Conservation (phyloP, 2,888 invertebrate genomes). For the Plebejus anna region DNA sequence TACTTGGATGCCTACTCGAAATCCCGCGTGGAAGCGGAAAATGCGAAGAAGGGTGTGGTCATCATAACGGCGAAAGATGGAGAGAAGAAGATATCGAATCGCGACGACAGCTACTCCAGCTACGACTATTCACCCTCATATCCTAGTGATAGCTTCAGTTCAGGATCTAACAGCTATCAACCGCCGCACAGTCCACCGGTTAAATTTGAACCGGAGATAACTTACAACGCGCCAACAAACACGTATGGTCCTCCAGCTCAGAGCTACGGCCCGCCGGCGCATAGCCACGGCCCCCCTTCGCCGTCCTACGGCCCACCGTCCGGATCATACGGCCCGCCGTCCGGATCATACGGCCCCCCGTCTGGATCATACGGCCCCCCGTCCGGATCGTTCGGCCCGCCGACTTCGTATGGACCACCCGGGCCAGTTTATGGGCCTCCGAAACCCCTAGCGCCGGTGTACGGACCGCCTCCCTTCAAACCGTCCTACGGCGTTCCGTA, state of each 20-base stretch:
- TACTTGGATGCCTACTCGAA: slow-evolving; percentile 83
- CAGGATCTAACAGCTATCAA: slow-evolving; percentile 49
- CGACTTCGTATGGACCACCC: slow-evolving; percentile 68
- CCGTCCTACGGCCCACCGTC: slow-evolving; percentile 57
- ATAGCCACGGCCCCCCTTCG: slow-evolving; percentile 57
- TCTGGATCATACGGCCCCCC: slow-evolving; percentile 57
- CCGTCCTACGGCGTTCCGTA: slow-evolving; percentile 79
- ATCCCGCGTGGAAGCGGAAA: slow-evolving; percentile 72
- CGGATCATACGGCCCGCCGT: slow-evolving; percentile 57
- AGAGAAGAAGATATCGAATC: slow-evolving; percentile 70
- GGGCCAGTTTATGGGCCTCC: slow-evolving; percentile 61
- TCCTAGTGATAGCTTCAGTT: slow-evolving; percentile 57
- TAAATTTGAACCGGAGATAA: slow-evolving; percentile 57
- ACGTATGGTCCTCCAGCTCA: slow-evolving; percentile 59
- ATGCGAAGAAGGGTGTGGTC: slow-evolving; percentile 65
- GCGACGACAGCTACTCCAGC: slow-evolving; percentile 67
- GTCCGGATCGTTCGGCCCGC: slow-evolving; percentile 58
- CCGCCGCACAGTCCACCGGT: slow-evolving; percentile 57
- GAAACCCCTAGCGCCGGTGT: slow-evolving; percentile 56
- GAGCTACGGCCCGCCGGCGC: slow-evolving; percentile 61
- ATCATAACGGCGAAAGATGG: slow-evolving; percentile 72
- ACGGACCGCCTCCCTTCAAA: slow-evolving; percentile 69
- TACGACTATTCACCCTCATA: slow-evolving; percentile 69
- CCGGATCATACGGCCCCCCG: slow-evolving; percentile 58
- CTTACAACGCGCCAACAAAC: slow-evolving; percentile 58